Evolutionary conservation across 2,113 vertebrate genomes (phyloP).

Genomic region (Bagarius yarrelli): DNA sequence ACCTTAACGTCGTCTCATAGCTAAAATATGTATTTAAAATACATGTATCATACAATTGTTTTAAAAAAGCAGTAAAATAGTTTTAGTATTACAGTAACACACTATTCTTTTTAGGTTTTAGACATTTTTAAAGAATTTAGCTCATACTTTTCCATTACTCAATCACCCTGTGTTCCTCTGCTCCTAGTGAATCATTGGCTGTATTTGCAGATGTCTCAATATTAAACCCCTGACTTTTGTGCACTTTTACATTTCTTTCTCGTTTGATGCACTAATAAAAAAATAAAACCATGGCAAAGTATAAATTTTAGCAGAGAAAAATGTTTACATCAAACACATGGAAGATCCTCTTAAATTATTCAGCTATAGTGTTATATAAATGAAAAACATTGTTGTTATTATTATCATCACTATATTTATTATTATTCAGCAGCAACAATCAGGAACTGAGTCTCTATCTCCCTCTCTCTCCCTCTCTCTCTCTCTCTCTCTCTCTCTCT

Average conservation of each 20-base stretch:
- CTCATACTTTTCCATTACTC: neutral
- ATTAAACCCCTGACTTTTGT: neutral
- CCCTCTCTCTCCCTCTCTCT: no score
- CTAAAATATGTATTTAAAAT: no score
- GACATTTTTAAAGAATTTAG: neutral
- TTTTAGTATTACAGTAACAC: neutral
- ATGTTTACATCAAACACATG: slow-evolving; percentile 16
- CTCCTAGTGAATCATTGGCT: neutral
- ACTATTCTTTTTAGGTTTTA: neutral
- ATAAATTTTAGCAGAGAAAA: slow-evolving; percentile 30
- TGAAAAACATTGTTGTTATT: neutral
- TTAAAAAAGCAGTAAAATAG: no score
- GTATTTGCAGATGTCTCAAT: neutral
- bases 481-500: no score
- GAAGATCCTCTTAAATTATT: neutral
- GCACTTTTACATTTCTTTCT: slow-evolving; percentile 18
- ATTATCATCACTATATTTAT: neutral
- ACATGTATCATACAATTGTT: no score
- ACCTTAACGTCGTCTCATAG: no score
- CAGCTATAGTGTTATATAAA: neutral
- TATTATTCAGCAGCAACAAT: slow-evolving; percentile 1
- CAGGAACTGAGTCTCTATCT: neutral
- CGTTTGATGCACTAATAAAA: slow-evolving; percentile 15
- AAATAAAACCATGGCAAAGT: slow-evolving; percentile 33
- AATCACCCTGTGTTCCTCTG: neutral